These are phyloP conservation scores for Cerceris rybyensis DNA, from an alignment of 2,888 invertebrate genomes.

Conservation along the genomic window DNA sequence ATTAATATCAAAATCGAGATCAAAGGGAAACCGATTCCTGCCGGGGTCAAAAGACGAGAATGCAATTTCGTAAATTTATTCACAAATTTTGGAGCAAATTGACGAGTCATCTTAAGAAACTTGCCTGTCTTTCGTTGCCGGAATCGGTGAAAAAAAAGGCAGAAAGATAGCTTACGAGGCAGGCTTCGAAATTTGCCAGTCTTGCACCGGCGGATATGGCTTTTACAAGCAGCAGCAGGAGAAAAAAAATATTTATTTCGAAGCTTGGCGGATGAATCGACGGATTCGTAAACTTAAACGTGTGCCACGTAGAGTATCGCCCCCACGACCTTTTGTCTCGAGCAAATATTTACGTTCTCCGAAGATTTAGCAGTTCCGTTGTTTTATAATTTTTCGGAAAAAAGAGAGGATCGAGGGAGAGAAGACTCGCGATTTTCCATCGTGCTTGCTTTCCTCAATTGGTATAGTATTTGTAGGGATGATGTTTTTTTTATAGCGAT, in stretches of 20 bases:
- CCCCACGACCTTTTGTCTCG: slow-evolving; percentile 35
- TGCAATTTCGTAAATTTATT: neutral
- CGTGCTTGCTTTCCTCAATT: too few species aligned
- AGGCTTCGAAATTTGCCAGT: slow-evolving; percentile 11
- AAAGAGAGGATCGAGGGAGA: neutral
- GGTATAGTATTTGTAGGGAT: too few species aligned
- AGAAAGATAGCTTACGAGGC: slow-evolving; percentile 18
- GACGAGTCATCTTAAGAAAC: neutral
- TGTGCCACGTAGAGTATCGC: neutral
- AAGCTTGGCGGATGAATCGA: slow-evolving; percentile 21
- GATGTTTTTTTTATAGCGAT: too few species aligned
- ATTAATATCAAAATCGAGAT: neutral
- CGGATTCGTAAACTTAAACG: slow-evolving; percentile 25
- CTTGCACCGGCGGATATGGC: slow-evolving; percentile 22
- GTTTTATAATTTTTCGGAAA: slow-evolving; percentile 6
- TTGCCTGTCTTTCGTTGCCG: neutral
- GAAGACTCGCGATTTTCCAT: too few species aligned
- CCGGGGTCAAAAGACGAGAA: neutral
- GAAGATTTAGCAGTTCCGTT: slow-evolving; percentile 30
- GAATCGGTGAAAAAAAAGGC: neutral
- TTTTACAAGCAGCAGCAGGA: slow-evolving; percentile 19
- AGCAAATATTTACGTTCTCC: slow-evolving; percentile 45
- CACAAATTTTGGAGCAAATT: neutral
- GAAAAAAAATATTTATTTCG: slow-evolving; percentile 48
- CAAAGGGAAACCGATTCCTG: neutral